Base-by-base conservation (phyloP, 1,140 invertebrate genomes). In the Phocides pigmalion region DNA sequence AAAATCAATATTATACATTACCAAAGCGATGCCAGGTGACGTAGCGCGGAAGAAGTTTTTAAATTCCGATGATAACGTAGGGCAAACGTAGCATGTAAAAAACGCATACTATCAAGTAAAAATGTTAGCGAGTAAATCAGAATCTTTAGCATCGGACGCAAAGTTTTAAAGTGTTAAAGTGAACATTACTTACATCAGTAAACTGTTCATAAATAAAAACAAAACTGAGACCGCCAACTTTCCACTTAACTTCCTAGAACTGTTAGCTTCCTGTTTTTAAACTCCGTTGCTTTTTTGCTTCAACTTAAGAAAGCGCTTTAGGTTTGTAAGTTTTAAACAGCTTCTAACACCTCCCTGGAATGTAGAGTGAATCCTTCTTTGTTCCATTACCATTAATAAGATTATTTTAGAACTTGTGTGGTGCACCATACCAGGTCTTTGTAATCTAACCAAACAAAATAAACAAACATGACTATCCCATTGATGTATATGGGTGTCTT, bases 211-310 rank as follows among this genome's bases (percentile, higher is more conserved):
- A 86, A 86, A 81, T 79, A 86, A 84, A 82, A 83, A 78, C 74
- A 82, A 79, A 84, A 84, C 74, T 75, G 74, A 84, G 72, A 82
- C 79, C 76, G 72, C 79, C 74, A 89, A 90, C 86, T 88, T 89
- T 81, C 74, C 76, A 86, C 84, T 90, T 88, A 89, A 87, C 81
- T 87, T 81, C 79, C 79, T 76, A 75, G 81, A 81, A 87, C 80
- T 86, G 81, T 85, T 84, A 74, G 82, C 82, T 90, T 88, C 85
- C 79, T 89, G 82, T 89, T 89, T 89, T 87, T 84, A 86, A 87
- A 89, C 74, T 84, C 67, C 62, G 73, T 74, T 74, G 81, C 74
- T 84, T 90, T 89, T 90, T 90, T 87, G 70, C 74, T 82, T 58
- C 61, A 66, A 68, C 72, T 73, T 72, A 74, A 79, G 76, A 80